Evolutionary conservation across 2,797 vertebrate genomes (phyloP).

Genomic region (Coranthus polyacanthus): DNA sequence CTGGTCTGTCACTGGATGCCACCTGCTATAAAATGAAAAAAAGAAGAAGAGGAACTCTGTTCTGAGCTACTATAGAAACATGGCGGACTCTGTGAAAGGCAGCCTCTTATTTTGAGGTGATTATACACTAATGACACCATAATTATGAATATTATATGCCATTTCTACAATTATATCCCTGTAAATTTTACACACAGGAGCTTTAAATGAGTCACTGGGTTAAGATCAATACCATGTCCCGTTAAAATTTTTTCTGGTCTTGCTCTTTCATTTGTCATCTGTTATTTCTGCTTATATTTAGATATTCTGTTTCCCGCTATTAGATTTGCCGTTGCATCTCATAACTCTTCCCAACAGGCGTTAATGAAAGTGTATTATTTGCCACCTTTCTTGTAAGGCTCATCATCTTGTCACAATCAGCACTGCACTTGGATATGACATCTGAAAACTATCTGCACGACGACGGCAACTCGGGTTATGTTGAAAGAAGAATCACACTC

Average conservation of each 20-base stretch:
- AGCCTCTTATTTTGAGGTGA: no score
- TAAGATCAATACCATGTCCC: neutral
- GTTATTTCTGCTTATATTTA: neutral
- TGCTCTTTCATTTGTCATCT: neutral
- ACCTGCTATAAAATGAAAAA: no score
- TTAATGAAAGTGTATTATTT: constrained; percentile 28
- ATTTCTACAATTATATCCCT: no score
- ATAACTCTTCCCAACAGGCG: neutral
- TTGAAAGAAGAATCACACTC: neutral
- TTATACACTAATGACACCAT: no score
- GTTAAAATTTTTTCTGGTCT: no score
- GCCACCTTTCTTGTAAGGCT: constrained; percentile 20
- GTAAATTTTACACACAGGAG: no score
- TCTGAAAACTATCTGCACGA: constrained; percentile 29
- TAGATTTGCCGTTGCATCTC: neutral
- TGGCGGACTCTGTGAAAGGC: no score
- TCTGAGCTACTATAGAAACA: no score
- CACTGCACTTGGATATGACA: constrained; percentile 5
- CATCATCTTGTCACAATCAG: constrained; percentile 10
- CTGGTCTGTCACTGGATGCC: no score
- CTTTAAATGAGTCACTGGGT: no score
- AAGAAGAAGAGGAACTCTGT: no score
- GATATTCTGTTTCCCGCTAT: neutral
- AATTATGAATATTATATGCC: no score
- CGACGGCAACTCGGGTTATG: neutral